A percentile compares a stretch with the other conserved stretches of the same genome.
These are phyloP conservation scores for Alligator mississippiensis DNA, from an alignment of 2,113 vertebrate genomes.

Conservation along the genomic window DNA sequence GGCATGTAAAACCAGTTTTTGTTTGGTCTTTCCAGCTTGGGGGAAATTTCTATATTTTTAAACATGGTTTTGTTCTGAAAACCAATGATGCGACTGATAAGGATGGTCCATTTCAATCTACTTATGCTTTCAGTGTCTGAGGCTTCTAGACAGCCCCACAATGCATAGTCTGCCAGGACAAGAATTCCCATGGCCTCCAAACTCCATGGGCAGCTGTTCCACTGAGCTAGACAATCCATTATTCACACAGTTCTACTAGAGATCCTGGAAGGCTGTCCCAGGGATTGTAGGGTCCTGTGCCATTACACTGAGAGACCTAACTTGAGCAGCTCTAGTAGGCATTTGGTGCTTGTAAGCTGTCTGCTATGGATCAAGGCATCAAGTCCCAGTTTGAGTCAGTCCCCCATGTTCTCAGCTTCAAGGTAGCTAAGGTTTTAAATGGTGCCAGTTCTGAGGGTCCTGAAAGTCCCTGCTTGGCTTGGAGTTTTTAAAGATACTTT, in stretches of 20 bases:
- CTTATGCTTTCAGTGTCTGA: neutral
- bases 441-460: neutral
- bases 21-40: neutral
- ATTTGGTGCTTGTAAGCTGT: neutral
- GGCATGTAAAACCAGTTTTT: neutral
- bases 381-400: neutral
- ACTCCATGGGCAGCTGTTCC: neutral
- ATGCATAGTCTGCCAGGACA: too few species aligned
- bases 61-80: neutral
- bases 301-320: neutral
- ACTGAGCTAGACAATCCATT: neutral
- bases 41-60: neutral
- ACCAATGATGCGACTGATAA: neutral
- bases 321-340: neutral
- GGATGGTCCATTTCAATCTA: neutral
- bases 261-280: accelerated
- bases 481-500: neutral
- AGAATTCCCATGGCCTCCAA: neutral
- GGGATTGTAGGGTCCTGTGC: neutral
- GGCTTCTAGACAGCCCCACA: neutral
- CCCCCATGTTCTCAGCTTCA: neutral
- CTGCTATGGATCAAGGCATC: neutral
- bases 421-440: neutral
- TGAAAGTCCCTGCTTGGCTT: neutral
- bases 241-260: neutral